Evolutionary conservation across 2,113 vertebrate genomes (phyloP).

Genomic region (Alligator sinensis): DNA sequence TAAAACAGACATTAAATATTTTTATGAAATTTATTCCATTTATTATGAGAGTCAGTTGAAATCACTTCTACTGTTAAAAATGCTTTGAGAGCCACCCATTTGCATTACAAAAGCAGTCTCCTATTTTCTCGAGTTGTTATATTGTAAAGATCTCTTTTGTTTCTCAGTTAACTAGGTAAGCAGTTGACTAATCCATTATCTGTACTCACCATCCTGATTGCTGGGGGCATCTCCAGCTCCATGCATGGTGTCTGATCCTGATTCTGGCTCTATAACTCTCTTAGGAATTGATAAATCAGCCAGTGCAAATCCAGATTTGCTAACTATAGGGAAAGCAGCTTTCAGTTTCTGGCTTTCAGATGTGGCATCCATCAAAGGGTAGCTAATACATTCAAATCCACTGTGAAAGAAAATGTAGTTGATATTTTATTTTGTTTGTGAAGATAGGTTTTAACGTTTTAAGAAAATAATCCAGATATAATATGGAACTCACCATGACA

Average conservation of each 20-base stretch:
- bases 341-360: conserved; percentile 50
- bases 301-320: conserved; percentile 37
- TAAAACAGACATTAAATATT: not conserved
- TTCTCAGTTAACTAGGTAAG: not conserved
- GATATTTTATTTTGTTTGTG: conserved; percentile 46
- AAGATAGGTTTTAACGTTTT: not conserved
- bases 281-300: conserved; percentile 29
- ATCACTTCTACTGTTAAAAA: not conserved
- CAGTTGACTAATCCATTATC: conserved; percentile 41
- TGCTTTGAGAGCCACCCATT: not conserved
- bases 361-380: conserved; percentile 69
- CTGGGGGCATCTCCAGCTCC: conserved; percentile 52
- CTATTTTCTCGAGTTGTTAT: not conserved
- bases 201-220: conserved; percentile 74
- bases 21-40: conserved; percentile 3
- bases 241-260: conserved; percentile 28
- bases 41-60: not conserved
- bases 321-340: not conserved
- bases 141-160: not conserved
- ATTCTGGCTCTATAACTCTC: conserved; percentile 55
- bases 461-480: conserved; percentile 2
- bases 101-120: not conserved
- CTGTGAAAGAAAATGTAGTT: conserved; percentile 58
- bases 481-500: not conserved
- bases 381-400: conserved; percentile 77